A percentile compares a stretch with the other conserved stretches of the same genome.
phyloP scores from a whole-genome alignment of 2,797 vertebrate genomes.

The Loris lydekkerianus region DNA sequence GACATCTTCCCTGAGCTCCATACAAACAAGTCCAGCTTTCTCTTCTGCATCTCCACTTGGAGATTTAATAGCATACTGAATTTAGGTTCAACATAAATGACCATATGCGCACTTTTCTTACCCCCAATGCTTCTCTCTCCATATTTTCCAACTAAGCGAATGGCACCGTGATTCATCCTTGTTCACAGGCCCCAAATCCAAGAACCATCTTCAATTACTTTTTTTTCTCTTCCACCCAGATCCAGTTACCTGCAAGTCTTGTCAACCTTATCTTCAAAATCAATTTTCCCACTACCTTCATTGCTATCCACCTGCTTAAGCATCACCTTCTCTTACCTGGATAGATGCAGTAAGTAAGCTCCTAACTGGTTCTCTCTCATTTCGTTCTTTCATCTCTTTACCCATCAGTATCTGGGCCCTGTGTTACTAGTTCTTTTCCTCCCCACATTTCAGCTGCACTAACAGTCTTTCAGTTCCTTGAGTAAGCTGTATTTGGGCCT shows the following conservation, averaged over 20 bases:
- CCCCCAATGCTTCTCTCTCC: not conserved
- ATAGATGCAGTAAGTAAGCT: not conserved
- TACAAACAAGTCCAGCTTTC: fast-evolving
- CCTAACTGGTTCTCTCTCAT: not conserved
- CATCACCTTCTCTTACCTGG: not conserved
- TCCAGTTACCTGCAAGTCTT: not conserved
- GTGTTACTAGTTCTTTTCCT: not conserved
- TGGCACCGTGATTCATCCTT: not conserved
- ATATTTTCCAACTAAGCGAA: not conserved
- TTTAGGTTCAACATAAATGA: not conserved
- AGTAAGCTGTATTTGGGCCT: not conserved
- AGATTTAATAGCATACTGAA: not conserved
- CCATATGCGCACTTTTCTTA: not conserved
- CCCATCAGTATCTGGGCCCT: not conserved
- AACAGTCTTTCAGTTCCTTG: not conserved
- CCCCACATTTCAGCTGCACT: not conserved
- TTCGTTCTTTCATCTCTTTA: not conserved
- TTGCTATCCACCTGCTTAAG: too few species aligned
- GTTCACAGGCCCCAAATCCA: not conserved
- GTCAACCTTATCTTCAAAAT: not conserved
- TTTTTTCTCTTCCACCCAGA: not conserved
- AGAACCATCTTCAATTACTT: not conserved
- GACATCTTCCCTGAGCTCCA: not conserved
- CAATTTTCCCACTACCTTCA: not conserved
- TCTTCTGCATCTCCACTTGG: not conserved